Base-by-base conservation (phyloP, 2,797 vertebrate species). In the Microcaecilia unicolor region DNA sequence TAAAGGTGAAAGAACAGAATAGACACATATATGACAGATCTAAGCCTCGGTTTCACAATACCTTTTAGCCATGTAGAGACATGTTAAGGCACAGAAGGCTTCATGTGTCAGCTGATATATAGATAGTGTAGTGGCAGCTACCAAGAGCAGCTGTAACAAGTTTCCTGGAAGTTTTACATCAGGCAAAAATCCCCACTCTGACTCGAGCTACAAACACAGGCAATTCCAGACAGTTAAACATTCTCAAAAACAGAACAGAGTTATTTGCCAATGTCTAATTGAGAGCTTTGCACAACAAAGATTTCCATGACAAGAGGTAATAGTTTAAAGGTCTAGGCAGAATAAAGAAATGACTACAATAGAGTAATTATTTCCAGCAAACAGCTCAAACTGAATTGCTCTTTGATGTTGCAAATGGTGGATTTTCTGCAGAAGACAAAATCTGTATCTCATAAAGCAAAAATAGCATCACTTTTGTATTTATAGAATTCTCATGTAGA, bases 101-200 rank as follows among this genome's bases (percentile, higher is more conserved):
- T n/a, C n/a, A n/a, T n/a, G n/a, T n/a, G n/a, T n/a, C n/a, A 51
- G 37, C 12, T 35, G 58, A 37, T 32, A 50, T 15, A 50, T 37
- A 30, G 49, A 14, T 28, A 52, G 38, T 40, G 22, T 28, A 19
- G 19, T 22, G 45, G 34, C 35, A 34, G 21, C 26, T 37, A 42
- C 51, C 42, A 51, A 49, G 37, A 39, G 13, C 26, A 25, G 61
- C 44, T 58, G 45, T 43, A 58, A 37, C 27, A 41, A 37, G 39
- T 28, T 34, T 66, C 49, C 52, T 72, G 68, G 36, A 51, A 18
- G 23, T 57, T 67, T 55, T 23, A 19, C 37, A 65, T 69, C 48
- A 65, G 28, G 44, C 56, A 50, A 61, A 20, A 44, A 56, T 61
- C 39, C 44, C 13, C 41, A 27, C 57, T 35, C 36, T 41, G 53